A percentile compares a stretch with the other conserved stretches of the same genome.
These are phyloP conservation scores for Hylaea fasciaria DNA, from an alignment of 2,888 invertebrate genomes.

Conservation along the genomic window DNA sequence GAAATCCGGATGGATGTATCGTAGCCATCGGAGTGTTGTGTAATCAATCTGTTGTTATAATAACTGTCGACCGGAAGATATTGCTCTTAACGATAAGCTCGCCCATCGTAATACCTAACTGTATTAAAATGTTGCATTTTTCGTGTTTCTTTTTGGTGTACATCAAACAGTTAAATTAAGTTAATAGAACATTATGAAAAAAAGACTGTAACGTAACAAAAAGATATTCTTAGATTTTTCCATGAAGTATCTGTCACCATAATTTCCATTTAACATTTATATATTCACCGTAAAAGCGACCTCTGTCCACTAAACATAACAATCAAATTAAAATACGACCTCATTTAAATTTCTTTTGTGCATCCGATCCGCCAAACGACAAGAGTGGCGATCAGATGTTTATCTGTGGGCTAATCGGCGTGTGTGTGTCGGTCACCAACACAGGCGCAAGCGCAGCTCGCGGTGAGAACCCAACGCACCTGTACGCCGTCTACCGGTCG, in stretches of 20 bases:
- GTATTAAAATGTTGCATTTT: no score
- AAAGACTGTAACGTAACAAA: not conserved
- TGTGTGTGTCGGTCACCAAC: slow-evolving; percentile 33
- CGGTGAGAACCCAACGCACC: slow-evolving; percentile 82
- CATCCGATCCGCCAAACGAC: slow-evolving; percentile 50
- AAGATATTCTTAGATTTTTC: not conserved
- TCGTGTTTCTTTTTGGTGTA: no score
- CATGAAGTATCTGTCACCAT: not conserved
- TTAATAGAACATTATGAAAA: no score
- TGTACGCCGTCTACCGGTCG: slow-evolving; percentile 68
- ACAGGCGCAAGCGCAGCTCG: slow-evolving; percentile 43
- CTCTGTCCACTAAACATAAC: slow-evolving; percentile 16
- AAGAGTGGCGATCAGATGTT: slow-evolving; percentile 67
- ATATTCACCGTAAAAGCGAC: slow-evolving; percentile 3
- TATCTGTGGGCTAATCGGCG: slow-evolving; percentile 69
- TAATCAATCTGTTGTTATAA: not conserved
- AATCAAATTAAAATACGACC: slow-evolving; percentile 29
- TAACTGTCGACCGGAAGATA: no score
- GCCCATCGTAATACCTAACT: no score
- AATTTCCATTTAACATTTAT: not conserved
- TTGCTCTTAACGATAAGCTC: no score
- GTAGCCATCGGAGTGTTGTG: slow-evolving; percentile 4
- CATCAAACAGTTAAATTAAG: no score
- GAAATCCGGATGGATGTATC: slow-evolving; percentile 7
- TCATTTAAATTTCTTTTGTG: slow-evolving; percentile 37